Evolutionary conservation across 2,113 vertebrate species (phyloP), one percentile per base, ranked within the genome.

Genomic region (Syngnathoides biaculeatus): DNA sequence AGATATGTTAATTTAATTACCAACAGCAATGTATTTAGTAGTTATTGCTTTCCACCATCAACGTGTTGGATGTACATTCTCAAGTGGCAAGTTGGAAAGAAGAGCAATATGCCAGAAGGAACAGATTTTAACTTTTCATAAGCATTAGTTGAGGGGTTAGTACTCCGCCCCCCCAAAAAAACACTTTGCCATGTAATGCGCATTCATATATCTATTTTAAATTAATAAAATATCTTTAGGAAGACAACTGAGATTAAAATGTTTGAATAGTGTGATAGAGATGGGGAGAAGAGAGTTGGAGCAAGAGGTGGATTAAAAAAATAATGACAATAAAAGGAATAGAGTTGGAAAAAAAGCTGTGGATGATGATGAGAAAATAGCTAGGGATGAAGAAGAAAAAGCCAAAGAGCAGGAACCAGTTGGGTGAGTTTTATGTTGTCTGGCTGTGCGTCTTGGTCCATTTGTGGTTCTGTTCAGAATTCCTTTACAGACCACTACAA

Each of bases 401-500:
- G 47, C 68, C 14, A 20, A 71, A 61, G 77, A 71, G 70, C 80
- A 80, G 80, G 65, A 87, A 84, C 69, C 78, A 81, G 74, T 70
- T 78, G 75, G 78, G 81, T 81, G 81, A 85, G 65, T 87, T 89
- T 88, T 82, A 89, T 87, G 89, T 88, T 67, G 35, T 79, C 81
- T 87, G 87, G 87, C 84, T 78, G 79, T 60, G 77, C 65, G 80
- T 86, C 82, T 81, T 62, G 83, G 70, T 85, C 84, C 81, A 85
- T 85, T 89, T 88, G 87, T 84, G 87, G 89, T 87, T 83, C 74
- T 84, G 77, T 75, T 83, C 72, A 45, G 67, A 77, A 88, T 86
- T 89, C 85, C 79, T 85, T 68, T 52, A 2, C 82, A 67, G 82
- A 87, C 88, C 86, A 81, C 84, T 58, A 53, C 73, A 70, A 78